phyloP scores from a whole-genome alignment of 2,888 invertebrate genomes.

The Parasteatoda lunata region DNA sequence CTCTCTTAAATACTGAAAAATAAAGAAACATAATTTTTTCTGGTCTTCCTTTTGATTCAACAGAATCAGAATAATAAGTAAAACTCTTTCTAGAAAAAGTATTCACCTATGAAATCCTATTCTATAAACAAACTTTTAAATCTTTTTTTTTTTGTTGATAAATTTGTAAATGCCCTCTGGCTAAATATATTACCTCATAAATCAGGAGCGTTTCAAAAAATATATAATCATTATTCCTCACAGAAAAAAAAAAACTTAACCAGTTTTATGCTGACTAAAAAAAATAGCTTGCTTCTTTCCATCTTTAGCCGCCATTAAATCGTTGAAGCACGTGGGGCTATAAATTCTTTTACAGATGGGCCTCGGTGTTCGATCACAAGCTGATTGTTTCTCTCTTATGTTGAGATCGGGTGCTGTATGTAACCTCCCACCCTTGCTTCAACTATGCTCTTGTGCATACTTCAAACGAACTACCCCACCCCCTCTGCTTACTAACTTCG shows the following conservation, averaged over 20 bases:
- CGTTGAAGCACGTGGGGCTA: slow-evolving; percentile 26
- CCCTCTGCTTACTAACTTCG: slow-evolving; percentile 7
- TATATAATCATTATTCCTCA: neutral
- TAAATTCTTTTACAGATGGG: slow-evolving; percentile 52
- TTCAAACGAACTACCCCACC: slow-evolving; percentile 21
- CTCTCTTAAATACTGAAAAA: too few relatives aligned
- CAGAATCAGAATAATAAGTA: too few relatives aligned
- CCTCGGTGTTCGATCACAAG: slow-evolving; percentile 12
- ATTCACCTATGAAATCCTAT: too few relatives aligned
- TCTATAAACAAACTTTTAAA: too few relatives aligned
- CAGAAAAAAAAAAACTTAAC: neutral
- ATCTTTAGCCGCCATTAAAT: slow-evolving; percentile 32
- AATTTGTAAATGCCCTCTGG: slow-evolving; percentile 2
- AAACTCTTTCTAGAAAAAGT: too few relatives aligned
- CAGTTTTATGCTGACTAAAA: neutral
- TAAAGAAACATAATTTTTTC: too few relatives aligned
- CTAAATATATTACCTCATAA: neutral
- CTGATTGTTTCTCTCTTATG: slow-evolving; percentile 51
- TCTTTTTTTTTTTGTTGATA: neutral
- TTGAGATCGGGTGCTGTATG: slow-evolving; percentile 26
- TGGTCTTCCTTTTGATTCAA: too few relatives aligned
- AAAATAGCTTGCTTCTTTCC: neutral
- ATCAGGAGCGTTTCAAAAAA: neutral
- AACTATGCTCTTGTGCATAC: slow-evolving; percentile 24
- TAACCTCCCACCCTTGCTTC: slow-evolving; percentile 2